Base-by-base conservation (phyloP, 1,140 invertebrate genomes). In the Nixonia krombeini region DNA sequence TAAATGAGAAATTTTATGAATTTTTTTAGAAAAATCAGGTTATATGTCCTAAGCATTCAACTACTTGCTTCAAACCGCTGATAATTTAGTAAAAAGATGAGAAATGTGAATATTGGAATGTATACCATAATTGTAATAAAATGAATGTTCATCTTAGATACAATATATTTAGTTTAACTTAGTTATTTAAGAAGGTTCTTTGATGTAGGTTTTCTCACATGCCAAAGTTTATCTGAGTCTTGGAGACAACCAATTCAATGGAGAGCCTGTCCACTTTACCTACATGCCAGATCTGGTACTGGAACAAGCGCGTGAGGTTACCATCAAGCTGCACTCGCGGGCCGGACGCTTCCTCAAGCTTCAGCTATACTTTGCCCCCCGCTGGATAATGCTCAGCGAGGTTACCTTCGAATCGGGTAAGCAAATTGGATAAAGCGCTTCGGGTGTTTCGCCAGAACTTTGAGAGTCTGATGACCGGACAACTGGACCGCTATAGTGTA, bases 331-430 rank as follows among this genome's bases (percentile, higher is more conserved):
- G 33, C 90, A 93, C 73, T 89, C 94, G 73, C 87, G 91, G 23
- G 85, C 94, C 15, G 95, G 91, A 38, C 87, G 88, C 52, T 94
- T 89, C 79, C 82, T 96, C 23, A 92, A 92, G 78, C 82, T 96
- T 31, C 91, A 94, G 73, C 87, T 96, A 17, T 94, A 91, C 83
- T 96, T 96, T 77, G 92, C 92, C 38, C 87, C 91, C 4, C 87
- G 89, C 61, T 96, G 94, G 94, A 91, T 97, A 67, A 89, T 96
- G 86, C 88, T 97, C 63, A 95, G 93, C 75, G 95, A 96, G 84
- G 89, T 96, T 42, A 88, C 89, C 49, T 94, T 94, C 73, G 90
- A 92, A 75, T 93, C 91, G 69, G 90, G 92, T 93, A 83, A 89
- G 86, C 29, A 55, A 71, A 62, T 58, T 62, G 47, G 40, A 61